Conservation (phyloP, 1,140 invertebrate genomes). For the Eumeta japonica region DNA sequence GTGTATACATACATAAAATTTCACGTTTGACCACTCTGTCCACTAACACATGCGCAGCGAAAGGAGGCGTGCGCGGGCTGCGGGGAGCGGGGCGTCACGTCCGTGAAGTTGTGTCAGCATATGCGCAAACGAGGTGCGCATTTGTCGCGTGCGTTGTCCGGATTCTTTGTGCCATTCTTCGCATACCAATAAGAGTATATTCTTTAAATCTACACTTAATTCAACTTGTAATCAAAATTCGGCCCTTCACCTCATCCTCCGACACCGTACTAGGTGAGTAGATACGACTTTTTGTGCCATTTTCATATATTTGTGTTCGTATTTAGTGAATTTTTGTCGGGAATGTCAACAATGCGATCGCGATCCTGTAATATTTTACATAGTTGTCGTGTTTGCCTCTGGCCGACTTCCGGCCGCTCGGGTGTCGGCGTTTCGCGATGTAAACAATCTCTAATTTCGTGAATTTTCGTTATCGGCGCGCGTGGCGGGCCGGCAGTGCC, state of each 20-base stretch:
- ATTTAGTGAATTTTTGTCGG: slow-evolving; percentile 61
- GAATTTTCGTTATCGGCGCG: slow-evolving; percentile 38
- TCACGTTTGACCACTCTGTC: slow-evolving; percentile 54
- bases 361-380: slow-evolving; percentile 78
- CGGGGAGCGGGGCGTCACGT: slow-evolving; percentile 55
- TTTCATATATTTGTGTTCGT: slow-evolving; percentile 60
- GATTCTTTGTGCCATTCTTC: slow-evolving; percentile 94
- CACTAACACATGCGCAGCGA: slow-evolving; percentile 32
- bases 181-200: slow-evolving; percentile 87
- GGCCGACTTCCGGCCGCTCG: slow-evolving; percentile 60
- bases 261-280: slow-evolving; percentile 68
- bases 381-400: slow-evolving; percentile 72
- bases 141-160: slow-evolving; percentile 82
- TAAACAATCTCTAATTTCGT: slow-evolving; percentile 56
- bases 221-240: slow-evolving; percentile 64
- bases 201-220: slow-evolving; percentile 69
- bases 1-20: slow-evolving; percentile 48
- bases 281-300: slow-evolving; percentile 52
- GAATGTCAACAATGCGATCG: slow-evolving; percentile 71
- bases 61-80: slow-evolving; percentile 48
- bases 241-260: slow-evolving; percentile 60
- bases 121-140: slow-evolving; percentile 80
- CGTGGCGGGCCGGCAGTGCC: slow-evolving; percentile 47
- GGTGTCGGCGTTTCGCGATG: slow-evolving; percentile 56
- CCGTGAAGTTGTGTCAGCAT: slow-evolving; percentile 67